Base-by-base conservation (phyloP, 2,888 invertebrate genomes). In the Synanthedon tipuliformis region DNA sequence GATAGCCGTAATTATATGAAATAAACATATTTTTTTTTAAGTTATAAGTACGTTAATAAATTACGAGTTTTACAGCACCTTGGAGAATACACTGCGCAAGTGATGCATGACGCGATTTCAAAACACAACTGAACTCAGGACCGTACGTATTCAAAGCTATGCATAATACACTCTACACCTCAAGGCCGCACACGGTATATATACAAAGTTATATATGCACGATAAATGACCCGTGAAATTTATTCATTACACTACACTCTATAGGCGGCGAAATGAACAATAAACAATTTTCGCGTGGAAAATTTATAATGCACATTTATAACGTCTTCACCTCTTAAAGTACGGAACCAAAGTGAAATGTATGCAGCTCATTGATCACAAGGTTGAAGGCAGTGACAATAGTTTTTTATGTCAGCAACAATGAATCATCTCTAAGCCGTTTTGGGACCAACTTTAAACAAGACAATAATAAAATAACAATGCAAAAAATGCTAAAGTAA, bases 31-130 rank as follows among this genome's bases (percentile, higher is more conserved):
- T 18, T 18, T 18, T 13, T 15, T n/a, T 13, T 8, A n/a, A n/a
- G 5, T n/a, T n/a, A n/a, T n/a, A n/a, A n/a, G 13, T 3, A 45
- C 45, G 1, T 7, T 15, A 50, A 16, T 16, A 16, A 23, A 18
- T 7, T 16, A 23, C 50, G 23, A 40, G 52, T 50, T 40, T 34
- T 13, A 45, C 40, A 50, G 53, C 65, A 85, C 86, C 86, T 86
- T 86, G 23, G 71, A 67, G 62, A 86, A 86, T 61, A 86, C 85
- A 61, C 64, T 78, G 57, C 86, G 85, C 64, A 86, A 74, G 79
- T 84, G 86, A 74, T 86, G 84, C 86, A 86, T 86, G 75, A 61
- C 70, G 71, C 70, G 68, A 60, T 65, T 64, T 67, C 70, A 62
- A 70, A 67, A 66, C 62, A 63, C 76, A 68, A 82, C 81, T 78